A percentile compares a stretch with the other conserved stretches of the same genome.
phyloP scores from a whole-genome alignment of 92 coral and sea anemone species.

The Epizoanthus stellaris region DNA sequence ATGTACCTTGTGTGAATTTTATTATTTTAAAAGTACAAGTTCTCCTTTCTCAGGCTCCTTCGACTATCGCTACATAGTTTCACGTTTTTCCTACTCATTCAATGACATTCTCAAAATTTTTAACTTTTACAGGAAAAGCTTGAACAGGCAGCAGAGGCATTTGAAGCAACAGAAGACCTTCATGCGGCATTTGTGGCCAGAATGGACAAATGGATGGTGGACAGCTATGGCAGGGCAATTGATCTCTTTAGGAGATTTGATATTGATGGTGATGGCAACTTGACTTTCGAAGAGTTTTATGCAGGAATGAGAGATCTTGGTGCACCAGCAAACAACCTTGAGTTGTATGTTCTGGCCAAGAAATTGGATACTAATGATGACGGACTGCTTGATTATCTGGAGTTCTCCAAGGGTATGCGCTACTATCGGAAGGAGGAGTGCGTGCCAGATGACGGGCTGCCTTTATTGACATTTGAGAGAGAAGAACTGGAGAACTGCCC shows the following conservation, averaged over 20 bases:
- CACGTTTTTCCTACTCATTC: too few species aligned
- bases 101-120: background rate
- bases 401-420: slow-evolving; percentile 93
- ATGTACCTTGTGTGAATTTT: too few species aligned
- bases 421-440: slow-evolving; percentile 88
- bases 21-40: too few species aligned
- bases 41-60: too few species aligned
- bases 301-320: slow-evolving; percentile 98
- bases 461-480: slow-evolving; percentile 85
- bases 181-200: slow-evolving; percentile 97
- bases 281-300: slow-evolving; percentile 95
- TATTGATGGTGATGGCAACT: slow-evolving; percentile 95
- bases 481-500: slow-evolving; percentile 94
- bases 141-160: slow-evolving; percentile 94
- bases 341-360: slow-evolving; percentile 92
- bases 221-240: slow-evolving; percentile 93
- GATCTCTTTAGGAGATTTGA: slow-evolving; percentile 96
- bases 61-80: background rate
- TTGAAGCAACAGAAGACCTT: slow-evolving; percentile 93
- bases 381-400: slow-evolving; percentile 90
- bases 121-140: slow-evolving; percentile 80
- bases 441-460: slow-evolving; percentile 82
- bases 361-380: slow-evolving; percentile 88
- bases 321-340: slow-evolving; percentile 95
- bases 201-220: slow-evolving; percentile 96